Conservation (phyloP, 2,113 vertebrate species). For the Speoplatyrhinus poulsoni region DNA sequence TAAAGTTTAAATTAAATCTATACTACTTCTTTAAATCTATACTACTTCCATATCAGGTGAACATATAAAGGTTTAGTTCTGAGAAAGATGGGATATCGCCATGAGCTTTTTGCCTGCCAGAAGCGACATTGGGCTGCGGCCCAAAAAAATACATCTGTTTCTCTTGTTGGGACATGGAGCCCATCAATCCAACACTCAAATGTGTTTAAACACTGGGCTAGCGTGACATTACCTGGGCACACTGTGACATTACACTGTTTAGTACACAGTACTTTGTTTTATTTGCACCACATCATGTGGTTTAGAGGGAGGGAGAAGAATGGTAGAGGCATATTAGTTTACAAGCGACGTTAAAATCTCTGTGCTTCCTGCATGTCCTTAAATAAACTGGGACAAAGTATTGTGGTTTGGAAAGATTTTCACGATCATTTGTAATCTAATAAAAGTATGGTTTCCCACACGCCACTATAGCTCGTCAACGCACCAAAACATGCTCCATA, state of each 20-base stretch:
- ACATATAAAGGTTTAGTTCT: no score
- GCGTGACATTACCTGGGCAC: background rate
- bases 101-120: background rate
- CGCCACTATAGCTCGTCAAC: background rate
- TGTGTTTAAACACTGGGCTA: background rate
- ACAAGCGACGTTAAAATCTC: no score
- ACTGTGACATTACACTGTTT: background rate
- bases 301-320: background rate
- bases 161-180: conserved; percentile 9
- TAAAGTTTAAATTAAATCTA: no score
- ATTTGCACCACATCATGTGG: background rate
- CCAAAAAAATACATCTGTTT: background rate
- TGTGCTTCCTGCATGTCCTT: background rate
- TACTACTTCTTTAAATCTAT: no score
- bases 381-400: background rate
- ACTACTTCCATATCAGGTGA: no score
- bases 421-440: background rate
- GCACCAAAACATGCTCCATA: background rate
- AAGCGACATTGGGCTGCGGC: background rate
- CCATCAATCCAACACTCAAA: background rate
- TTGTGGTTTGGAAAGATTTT: conserved; percentile 12
- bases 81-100: no score
- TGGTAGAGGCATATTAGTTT: background rate
- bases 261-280: background rate
- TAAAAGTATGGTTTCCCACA: background rate